Conservation (phyloP, 2,797 vertebrate genomes). For the Mormyrops attenuatus region DNA sequence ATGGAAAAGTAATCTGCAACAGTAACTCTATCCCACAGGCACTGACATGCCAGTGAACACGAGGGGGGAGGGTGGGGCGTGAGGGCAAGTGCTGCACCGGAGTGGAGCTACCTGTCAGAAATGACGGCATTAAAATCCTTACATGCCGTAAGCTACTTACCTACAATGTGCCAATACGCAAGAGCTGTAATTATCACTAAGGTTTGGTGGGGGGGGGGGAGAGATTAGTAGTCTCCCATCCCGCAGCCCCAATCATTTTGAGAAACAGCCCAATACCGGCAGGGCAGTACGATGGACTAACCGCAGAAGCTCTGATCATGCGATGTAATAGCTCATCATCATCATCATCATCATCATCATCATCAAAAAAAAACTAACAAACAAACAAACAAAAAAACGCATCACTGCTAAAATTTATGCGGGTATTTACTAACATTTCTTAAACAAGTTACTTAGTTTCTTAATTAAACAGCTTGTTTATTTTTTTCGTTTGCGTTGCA, state of each 20-base stretch:
- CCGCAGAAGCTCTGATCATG: not conserved
- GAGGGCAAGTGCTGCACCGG: not conserved
- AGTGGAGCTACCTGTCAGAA: slow-evolving; percentile 23
- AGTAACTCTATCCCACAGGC: slow-evolving; percentile 49
- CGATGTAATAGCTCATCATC: not conserved
- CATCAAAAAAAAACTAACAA: not conserved
- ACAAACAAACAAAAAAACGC: not conserved
- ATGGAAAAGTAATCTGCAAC: slow-evolving; percentile 38
- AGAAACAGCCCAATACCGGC: not conserved
- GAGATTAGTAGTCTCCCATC: not conserved
- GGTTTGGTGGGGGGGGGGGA: not conserved
- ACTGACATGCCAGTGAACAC: slow-evolving; percentile 38
- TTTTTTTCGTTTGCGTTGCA: not conserved
- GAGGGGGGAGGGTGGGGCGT: slow-evolving; percentile 18
- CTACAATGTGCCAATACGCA: not conserved
- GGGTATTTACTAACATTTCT: not conserved
- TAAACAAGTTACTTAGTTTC: not conserved
- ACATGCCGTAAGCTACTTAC: not conserved
- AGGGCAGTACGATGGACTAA: not conserved
- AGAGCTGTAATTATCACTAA: not conserved
- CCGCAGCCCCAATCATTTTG: not conserved
- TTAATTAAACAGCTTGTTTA: not conserved
- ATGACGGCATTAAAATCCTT: not conserved
- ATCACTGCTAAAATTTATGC: not conserved
- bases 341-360: not conserved